Conservation (phyloP, 2,797 vertebrate species). For the Triplophysa yarkandensis region DNA sequence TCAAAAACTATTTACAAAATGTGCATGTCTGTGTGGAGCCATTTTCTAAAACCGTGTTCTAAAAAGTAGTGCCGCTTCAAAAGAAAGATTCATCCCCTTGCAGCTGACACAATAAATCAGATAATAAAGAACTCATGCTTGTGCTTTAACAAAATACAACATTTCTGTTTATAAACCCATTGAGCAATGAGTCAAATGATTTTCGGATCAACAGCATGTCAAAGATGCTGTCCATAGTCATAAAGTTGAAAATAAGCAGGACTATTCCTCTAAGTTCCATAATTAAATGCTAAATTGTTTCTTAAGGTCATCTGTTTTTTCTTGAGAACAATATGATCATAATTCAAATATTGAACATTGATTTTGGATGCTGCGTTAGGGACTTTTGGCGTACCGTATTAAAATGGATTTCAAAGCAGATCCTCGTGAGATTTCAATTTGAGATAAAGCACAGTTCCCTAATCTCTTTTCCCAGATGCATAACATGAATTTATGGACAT, state of each 20-base stretch:
- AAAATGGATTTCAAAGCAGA: slow-evolving; percentile 6
- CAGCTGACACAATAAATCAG: background rate
- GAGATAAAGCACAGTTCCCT: slow-evolving; percentile 7
- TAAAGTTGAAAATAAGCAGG: slow-evolving; percentile 6
- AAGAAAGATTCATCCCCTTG: background rate
- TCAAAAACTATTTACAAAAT: background rate
- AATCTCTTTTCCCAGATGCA: background rate
- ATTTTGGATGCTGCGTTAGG: background rate
- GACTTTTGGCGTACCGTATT: background rate
- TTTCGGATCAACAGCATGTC: slow-evolving; percentile 4
- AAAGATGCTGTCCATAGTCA: background rate
- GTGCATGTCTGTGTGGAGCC: background rate
- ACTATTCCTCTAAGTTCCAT: background rate
- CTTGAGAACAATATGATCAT: slow-evolving; percentile 3
- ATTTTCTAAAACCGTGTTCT: background rate
- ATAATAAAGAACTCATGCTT: background rate
- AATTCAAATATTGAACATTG: slow-evolving; percentile 3
- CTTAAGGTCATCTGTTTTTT: background rate
- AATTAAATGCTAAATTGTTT: background rate
- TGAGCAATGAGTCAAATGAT: background rate
- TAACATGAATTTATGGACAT: background rate
- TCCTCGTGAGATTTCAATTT: background rate
- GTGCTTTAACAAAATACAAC: background rate
- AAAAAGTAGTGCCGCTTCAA: background rate
- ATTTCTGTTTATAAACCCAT: background rate